Evolutionary conservation across 2,113 vertebrate genomes (phyloP).

Genomic region (Cairina moschata): DNA sequence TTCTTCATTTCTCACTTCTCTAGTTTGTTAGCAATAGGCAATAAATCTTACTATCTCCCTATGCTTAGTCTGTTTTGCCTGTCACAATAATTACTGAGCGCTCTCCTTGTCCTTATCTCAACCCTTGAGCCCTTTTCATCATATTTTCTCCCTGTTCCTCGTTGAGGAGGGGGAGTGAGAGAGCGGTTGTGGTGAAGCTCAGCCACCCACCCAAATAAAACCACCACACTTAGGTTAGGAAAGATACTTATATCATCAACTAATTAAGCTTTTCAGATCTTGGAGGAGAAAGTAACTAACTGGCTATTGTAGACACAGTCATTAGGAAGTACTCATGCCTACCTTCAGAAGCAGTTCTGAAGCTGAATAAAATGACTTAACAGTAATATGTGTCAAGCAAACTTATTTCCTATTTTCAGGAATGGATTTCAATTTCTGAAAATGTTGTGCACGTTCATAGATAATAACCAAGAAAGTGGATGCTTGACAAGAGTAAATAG

Average conservation of each 20-base stretch:
- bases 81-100: too few species aligned
- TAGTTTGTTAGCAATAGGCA: too few species aligned
- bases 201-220: too few species aligned
- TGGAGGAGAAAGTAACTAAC: not conserved
- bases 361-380: not conserved
- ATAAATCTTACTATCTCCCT: too few species aligned
- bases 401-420: not conserved
- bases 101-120: too few species aligned
- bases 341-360: not conserved
- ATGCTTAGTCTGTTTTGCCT: too few species aligned
- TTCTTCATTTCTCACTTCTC: too few species aligned
- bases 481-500: not conserved
- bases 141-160: too few species aligned
- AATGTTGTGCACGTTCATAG: not conserved
- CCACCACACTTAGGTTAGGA: not conserved
- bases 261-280: constrained; percentile 1
- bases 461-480: not conserved
- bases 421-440: not conserved
- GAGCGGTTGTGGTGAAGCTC: too few species aligned
- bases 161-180: too few species aligned
- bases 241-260: not conserved
- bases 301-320: not conserved
- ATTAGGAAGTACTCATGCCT: not conserved
- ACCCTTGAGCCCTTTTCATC: too few species aligned
- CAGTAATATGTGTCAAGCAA: not conserved